Percentiles rank a stretch among this genome's conserved stretches.
Conservation (phyloP, 1,140 invertebrate species). For the Mizuhopecten yessoensis region DNA sequence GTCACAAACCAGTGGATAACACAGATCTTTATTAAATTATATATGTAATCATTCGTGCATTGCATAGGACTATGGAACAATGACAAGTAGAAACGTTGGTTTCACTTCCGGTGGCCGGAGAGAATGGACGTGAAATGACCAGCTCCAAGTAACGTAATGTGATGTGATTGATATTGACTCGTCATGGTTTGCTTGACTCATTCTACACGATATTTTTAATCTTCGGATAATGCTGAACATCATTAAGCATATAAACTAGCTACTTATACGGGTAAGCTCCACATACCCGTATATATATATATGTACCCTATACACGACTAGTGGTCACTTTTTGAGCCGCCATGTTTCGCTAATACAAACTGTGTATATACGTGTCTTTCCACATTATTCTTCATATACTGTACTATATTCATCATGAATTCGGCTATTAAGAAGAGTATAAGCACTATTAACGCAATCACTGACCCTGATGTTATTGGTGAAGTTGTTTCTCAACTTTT, state of each 20-base stretch:
- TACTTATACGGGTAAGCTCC: constrained; percentile 36
- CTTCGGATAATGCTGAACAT: not conserved
- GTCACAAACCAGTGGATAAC: no score
- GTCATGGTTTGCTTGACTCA: not conserved
- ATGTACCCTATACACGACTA: no score
- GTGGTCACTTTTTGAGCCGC: not conserved
- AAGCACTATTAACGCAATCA: not conserved
- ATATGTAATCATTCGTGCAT: no score
- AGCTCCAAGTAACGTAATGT: not conserved
- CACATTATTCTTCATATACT: not conserved
- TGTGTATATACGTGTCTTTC: not conserved
- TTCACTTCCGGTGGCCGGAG: constrained; percentile 21
- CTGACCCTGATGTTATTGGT: not conserved
- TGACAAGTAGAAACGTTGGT: no score
- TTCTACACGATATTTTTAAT: not conserved
- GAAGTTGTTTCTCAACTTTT: constrained; percentile 33
- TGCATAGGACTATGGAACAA: no score
- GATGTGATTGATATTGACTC: not conserved
- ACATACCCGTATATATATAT: not conserved
- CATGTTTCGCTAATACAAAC: not conserved
- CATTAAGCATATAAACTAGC: not conserved
- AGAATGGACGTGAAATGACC: not conserved
- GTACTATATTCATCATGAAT: not conserved
- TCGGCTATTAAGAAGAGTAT: not conserved
- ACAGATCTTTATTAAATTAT: no score